Evolutionary conservation across 2,888 invertebrate genomes (phyloP), one percentile per base, ranked within the genome.

Genomic region (Ligdia adustata): DNA sequence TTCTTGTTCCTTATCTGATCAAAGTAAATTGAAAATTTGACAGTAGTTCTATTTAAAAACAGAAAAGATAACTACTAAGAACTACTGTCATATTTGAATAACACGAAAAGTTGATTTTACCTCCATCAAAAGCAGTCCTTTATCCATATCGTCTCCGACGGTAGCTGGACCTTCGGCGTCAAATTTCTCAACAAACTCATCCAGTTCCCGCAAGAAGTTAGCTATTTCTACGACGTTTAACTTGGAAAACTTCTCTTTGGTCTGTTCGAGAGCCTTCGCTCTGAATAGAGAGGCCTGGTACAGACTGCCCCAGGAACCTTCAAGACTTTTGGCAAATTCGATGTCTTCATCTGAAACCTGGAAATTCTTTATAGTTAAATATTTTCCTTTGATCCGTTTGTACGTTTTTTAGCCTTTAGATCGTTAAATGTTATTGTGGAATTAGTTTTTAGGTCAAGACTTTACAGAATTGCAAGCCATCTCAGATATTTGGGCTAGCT

Each of bases 201-300:
- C 90, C 2, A 93, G 64, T 40, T 93, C 90, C 22, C 91, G 79
- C 22, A 92, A 79, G 79, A 96, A 96, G 13, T 92, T 91, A 0
- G 91, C 85, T 49, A 97, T 97, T 77, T 97, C 94, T 0, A 91
- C 86, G 37, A 94, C 91, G 20, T 96, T 97, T 66, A 97, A 91
- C 68, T 94, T 93, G 5, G 96, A 95, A 82, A 97, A 98, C 67
- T 95, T 94, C 41, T 94, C 94, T 72, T 97, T 97, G n/a, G 96
- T 96, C 42, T 94, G 92, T 67, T 95, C 94, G 22, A 96, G 78
- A 1, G 94, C 93, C 50, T 92, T 92, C 6, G 92, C 92, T 41
- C 95, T 91, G 78, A 93, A 95, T 3, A 96, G 72, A 0, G 94
- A 93, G 0, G 93, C 92, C 39, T 93, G 90, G 65, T 93, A 94